These are phyloP conservation scores for Tichodroma muraria DNA, from an alignment of 2,113 vertebrate genomes.

Conservation along the genomic window DNA sequence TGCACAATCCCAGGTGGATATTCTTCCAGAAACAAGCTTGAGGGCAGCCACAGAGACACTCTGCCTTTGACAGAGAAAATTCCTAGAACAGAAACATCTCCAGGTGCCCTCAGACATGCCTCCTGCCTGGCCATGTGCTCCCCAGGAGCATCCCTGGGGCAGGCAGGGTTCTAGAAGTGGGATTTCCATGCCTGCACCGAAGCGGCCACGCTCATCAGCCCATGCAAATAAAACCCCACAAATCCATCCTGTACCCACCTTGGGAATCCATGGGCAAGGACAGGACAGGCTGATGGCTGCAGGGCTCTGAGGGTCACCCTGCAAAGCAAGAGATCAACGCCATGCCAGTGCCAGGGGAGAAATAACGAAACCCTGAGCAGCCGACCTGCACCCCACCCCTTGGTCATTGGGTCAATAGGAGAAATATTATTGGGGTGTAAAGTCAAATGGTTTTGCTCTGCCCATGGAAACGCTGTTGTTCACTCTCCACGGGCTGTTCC, in stretches of 20 bases:
- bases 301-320: background rate
- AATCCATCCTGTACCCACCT: rapidly evolving
- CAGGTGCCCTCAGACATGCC: rapidly evolving
- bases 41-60: background rate
- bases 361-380: background rate
- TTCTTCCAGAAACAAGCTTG: background rate
- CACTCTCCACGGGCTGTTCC: background rate
- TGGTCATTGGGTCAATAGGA: background rate
- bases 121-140: rapidly evolving
- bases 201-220: background rate
- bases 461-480: background rate
- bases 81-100: rapidly evolving
- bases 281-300: background rate
- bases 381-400: background rate
- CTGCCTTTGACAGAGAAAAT: background rate
- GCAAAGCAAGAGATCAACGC: background rate
- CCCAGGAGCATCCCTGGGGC: background rate
- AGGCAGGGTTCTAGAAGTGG: rapidly evolving
- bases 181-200: background rate
- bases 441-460: background rate
- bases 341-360: background rate
- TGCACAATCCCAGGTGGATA: background rate
- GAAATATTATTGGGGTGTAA: background rate
- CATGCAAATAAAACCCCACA: background rate
- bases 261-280: rapidly evolving